phyloP scores from a whole-genome alignment of 2,888 invertebrate genomes.

The Loripinus fragilis region DNA sequence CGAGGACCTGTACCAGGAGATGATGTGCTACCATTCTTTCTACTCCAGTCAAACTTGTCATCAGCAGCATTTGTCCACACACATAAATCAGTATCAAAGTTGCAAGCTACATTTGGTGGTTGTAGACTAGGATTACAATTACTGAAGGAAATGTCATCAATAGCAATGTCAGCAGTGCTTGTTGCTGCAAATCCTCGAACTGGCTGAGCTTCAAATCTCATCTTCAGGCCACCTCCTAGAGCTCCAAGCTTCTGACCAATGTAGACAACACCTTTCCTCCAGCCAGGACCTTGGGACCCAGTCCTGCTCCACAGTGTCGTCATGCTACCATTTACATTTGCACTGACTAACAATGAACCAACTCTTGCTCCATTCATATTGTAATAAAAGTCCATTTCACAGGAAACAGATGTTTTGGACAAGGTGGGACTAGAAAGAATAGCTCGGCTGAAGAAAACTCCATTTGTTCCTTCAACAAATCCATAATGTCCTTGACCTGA shows the following conservation, averaged over 20 bases:
- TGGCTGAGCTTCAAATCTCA: slow-evolving; percentile 62
- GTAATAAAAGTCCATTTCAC: slow-evolving; percentile 77
- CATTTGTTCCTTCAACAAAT: slow-evolving; percentile 69
- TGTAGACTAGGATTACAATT: slow-evolving; percentile 69
- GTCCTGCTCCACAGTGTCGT: slow-evolving; percentile 39
- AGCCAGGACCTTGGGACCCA: slow-evolving; percentile 61
- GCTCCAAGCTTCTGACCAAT: slow-evolving; percentile 64
- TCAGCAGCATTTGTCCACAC: slow-evolving; percentile 71
- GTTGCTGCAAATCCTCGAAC: slow-evolving; percentile 55
- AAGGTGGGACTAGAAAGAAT: slow-evolving; percentile 69
- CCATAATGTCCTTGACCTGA: slow-evolving; percentile 70
- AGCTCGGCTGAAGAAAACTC: slow-evolving; percentile 66
- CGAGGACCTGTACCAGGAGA: slow-evolving; percentile 77
- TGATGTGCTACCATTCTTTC: slow-evolving; percentile 66
- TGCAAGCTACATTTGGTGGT: slow-evolving; percentile 72
- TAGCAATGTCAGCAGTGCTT: slow-evolving; percentile 72
- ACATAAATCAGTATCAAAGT: slow-evolving; percentile 76
- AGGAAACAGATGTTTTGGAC: slow-evolving; percentile 64
- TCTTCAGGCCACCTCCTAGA: slow-evolving; percentile 44
- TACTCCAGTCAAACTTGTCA: slow-evolving; percentile 78
- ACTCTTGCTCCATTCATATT: slow-evolving; percentile 70
- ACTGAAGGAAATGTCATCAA: slow-evolving; percentile 79
- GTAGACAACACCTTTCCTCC: slow-evolving; percentile 66
- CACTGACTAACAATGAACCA: slow-evolving; percentile 62
- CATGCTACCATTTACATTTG: slow-evolving; percentile 51